Evolutionary conservation across 2,888 invertebrate genomes (phyloP).

Genomic region (Xylota segnis): DNA sequence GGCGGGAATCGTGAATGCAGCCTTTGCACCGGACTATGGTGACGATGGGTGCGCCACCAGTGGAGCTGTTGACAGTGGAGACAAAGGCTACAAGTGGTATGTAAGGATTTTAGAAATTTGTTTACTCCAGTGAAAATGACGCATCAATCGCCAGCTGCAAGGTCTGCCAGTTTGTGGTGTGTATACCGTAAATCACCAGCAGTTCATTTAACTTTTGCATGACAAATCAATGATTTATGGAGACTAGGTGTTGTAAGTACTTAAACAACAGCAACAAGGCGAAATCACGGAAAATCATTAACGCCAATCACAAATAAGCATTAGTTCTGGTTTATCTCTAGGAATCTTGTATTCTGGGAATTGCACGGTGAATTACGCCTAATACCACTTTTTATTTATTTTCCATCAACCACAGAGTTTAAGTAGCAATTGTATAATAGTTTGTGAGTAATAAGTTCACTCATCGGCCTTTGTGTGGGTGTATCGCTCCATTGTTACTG

Average conservation of each 20-base stretch:
- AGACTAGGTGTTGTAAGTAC: not conserved
- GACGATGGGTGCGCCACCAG: conserved; percentile 57
- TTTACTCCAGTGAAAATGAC: conserved; percentile 55
- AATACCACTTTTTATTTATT: not conserved
- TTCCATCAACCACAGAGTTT: conserved; percentile 15
- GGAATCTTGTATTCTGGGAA: not conserved
- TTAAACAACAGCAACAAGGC: not conserved
- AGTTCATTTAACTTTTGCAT: not conserved
- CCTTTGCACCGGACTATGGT: conserved; percentile 57
- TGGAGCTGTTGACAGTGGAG: not conserved
- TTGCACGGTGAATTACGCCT: not conserved
- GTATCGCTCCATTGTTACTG: not conserved
- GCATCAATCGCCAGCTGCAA: not conserved
- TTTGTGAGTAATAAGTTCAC: conserved; percentile 1
- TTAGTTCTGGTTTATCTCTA: not conserved
- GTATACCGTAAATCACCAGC: conserved; percentile 4
- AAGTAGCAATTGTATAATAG: conserved; percentile 8
- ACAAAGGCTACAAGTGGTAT: conserved; percentile 40
- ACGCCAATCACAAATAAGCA: not conserved
- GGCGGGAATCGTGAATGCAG: conserved; percentile 59
- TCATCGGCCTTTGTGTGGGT: not conserved
- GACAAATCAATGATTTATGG: conserved; percentile 14
- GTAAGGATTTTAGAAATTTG: conserved; percentile 9
- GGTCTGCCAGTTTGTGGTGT: not conserved
- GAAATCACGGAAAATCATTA: not conserved